These are phyloP conservation scores for Upupa epops DNA, from an alignment of 2,113 vertebrate species.

Conservation along the genomic window DNA sequence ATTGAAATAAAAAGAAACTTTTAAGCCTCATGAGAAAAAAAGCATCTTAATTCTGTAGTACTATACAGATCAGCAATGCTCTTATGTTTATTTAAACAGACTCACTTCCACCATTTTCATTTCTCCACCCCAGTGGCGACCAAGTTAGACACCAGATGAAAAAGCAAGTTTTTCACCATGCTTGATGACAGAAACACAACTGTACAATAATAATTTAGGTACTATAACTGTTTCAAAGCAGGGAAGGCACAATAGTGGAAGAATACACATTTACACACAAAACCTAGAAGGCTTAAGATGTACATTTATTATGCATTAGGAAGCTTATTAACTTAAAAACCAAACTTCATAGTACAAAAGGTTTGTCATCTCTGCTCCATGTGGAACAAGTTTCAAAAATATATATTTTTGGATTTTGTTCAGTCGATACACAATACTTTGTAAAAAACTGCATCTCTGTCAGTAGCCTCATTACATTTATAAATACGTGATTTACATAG, in stretches of 20 bases:
- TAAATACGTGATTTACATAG: slow-evolving; percentile 82
- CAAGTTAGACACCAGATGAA: neutral
- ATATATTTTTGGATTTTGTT: slow-evolving; percentile 74
- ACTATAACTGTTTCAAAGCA: neutral
- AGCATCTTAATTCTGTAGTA: neutral
- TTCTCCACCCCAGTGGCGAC: neutral
- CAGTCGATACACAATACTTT: slow-evolving; percentile 78
- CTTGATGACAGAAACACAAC: neutral
- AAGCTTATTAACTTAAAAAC: slow-evolving; percentile 78
- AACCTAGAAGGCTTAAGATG: slow-evolving; percentile 52
- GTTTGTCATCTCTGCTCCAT: slow-evolving; percentile 66
- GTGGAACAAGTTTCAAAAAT: slow-evolving; percentile 79
- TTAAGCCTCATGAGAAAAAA: neutral
- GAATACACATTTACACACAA: neutral
- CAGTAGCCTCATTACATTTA: slow-evolving; percentile 74
- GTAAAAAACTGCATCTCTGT: slow-evolving; percentile 77
- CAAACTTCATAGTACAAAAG: slow-evolving; percentile 76
- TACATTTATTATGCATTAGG: slow-evolving; percentile 79
- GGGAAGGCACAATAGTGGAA: neutral
- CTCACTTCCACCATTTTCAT: neutral
- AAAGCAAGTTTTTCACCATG: neutral
- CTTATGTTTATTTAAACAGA: neutral
- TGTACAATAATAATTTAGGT: neutral
- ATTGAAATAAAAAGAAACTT: neutral
- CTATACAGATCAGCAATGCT: neutral